Conservation (phyloP, 23 tunicate species). For the Oikopleura dioica region DNA sequence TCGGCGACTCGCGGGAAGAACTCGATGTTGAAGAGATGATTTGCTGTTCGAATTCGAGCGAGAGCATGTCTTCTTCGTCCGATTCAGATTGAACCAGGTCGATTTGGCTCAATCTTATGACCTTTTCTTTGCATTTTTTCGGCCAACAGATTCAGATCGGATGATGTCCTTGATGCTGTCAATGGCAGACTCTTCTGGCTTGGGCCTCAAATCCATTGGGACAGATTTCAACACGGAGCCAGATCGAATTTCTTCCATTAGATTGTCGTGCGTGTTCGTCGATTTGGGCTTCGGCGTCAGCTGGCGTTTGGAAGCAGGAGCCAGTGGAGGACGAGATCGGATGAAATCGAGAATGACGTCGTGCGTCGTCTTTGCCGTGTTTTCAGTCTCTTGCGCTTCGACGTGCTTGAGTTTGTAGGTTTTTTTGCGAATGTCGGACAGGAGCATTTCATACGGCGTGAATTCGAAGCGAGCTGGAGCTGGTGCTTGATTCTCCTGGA, state of each 20-base stretch:
- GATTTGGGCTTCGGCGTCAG: background rate
- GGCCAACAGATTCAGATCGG: background rate
- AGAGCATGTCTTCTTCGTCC: constrained; percentile 1
- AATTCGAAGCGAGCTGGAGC: constrained; percentile 18
- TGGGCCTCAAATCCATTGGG: background rate
- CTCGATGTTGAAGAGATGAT: too few relatives aligned
- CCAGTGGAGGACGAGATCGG: constrained; percentile 36
- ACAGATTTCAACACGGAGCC: background rate
- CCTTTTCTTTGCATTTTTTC: background rate
- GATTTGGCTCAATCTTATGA: background rate
- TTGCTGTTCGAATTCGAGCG: background rate
- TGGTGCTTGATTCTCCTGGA: constrained; percentile 20
- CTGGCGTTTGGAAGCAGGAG: constrained; percentile 19
- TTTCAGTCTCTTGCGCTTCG: background rate
- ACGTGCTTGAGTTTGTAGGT: constrained; percentile 47
- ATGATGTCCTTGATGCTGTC: background rate
- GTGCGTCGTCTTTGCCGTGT: background rate
- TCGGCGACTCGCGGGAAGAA: too few relatives aligned
- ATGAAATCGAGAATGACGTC: constrained; percentile 25
- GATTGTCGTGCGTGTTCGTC: background rate
- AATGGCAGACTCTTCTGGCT: background rate
- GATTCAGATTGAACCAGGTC: background rate
- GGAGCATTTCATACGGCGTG: constrained; percentile 51
- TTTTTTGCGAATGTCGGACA: constrained; percentile 46
- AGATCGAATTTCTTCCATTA: constrained; percentile 8